These are phyloP conservation scores for Helleia helle DNA, from an alignment of 2,888 invertebrate species.

Conservation along the genomic window DNA sequence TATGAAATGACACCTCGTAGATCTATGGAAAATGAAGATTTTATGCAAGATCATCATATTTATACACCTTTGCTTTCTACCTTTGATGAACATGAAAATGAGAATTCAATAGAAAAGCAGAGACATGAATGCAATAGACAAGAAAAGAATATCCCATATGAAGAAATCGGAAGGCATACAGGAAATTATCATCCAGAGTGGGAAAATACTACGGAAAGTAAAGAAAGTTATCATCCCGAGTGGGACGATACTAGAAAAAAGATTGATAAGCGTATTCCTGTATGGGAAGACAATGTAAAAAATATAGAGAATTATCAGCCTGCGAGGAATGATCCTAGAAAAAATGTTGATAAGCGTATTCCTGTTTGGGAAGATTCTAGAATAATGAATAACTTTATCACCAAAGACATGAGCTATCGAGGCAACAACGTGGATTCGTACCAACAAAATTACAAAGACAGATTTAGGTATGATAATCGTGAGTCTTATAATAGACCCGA, in stretches of 20 bases:
- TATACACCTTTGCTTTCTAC: conserved; percentile 42
- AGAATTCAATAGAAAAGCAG: conserved; percentile 19
- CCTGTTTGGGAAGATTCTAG: conserved; percentile 24
- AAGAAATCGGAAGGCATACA: not conserved
- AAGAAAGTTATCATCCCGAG: too few relatives aligned
- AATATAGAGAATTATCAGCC: too few relatives aligned
- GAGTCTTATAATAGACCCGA: conserved; percentile 19
- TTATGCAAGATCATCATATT: conserved; percentile 37
- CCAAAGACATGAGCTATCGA: conserved; percentile 19
- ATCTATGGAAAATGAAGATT: conserved; percentile 37
- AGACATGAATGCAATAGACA: conserved; percentile 12
- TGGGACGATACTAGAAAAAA: too few relatives aligned
- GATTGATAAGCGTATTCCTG: not conserved
- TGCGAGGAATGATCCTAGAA: not conserved
- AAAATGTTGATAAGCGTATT: not conserved
- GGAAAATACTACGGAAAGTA: too few relatives aligned
- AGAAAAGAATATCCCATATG: not conserved
- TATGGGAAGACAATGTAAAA: not conserved
- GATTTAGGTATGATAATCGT: conserved; percentile 15
- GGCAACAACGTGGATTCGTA: not conserved
- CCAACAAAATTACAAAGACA: conserved; percentile 14
- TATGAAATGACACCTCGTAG: conserved; percentile 30
- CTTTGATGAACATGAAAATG: conserved; percentile 31
- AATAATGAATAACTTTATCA: conserved; percentile 19
- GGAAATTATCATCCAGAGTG: too few relatives aligned